Evolutionary conservation across 1,140 invertebrate species (phyloP).

Genomic region (Schlechtendalia chinensis): DNA sequence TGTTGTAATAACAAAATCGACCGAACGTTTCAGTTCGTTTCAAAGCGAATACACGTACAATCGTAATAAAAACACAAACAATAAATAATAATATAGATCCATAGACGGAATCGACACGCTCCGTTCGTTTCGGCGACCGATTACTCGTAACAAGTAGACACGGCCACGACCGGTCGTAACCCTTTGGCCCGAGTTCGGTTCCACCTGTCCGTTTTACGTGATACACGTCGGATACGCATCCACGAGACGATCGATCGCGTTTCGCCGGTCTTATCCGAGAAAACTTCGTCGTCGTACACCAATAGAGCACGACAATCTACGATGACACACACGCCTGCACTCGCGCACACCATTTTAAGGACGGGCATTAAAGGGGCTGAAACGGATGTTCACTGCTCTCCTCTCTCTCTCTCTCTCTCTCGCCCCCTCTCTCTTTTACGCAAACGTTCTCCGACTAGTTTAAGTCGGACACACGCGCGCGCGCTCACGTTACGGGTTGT

Average conservation of each 20-base stretch:
- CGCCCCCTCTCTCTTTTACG: too few species aligned
- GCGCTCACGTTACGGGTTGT: slow-evolving; percentile 13
- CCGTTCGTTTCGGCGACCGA: neutral
- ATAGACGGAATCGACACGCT: neutral
- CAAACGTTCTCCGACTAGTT: neutral
- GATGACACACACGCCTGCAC: neutral
- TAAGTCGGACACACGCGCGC: neutral
- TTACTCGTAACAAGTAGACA: neutral
- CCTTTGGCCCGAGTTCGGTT: neutral
- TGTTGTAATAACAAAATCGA: neutral
- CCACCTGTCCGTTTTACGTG: neutral
- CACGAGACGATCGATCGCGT: neutral
- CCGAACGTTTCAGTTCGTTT: neutral
- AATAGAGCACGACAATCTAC: neutral
- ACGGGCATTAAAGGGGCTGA: neutral
- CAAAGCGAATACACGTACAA: neutral
- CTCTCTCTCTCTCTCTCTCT: too few species aligned
- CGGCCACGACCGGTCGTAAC: neutral
- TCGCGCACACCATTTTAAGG: neutral
- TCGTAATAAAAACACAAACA: too few species aligned
- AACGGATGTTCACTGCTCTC: neutral
- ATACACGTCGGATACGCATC: neutral
- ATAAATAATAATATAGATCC: neutral
- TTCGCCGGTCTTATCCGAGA: neutral
- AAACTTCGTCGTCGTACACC: slow-evolving; percentile 12